Conservation (phyloP, 2,113 vertebrate genomes). For the Lophura nycthemera region DNA sequence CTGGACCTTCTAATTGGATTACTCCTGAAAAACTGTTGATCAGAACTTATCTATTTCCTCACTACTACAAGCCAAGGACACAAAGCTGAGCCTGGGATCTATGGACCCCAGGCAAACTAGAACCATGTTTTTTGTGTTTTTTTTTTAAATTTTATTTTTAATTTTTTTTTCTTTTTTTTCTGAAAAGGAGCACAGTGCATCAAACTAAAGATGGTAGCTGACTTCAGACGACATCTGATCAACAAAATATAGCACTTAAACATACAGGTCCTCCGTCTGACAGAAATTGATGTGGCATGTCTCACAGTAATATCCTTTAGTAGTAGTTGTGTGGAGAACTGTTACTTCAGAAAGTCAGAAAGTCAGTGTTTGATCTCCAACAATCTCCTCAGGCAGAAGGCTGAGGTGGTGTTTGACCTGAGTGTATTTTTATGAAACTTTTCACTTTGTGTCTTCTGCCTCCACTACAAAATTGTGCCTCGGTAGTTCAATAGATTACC, state of each 20-base stretch:
- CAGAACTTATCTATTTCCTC: accelerated
- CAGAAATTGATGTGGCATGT: background rate
- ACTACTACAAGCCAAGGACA: background rate
- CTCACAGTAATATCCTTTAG: background rate
- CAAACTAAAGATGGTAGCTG: background rate
- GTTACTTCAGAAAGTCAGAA: background rate
- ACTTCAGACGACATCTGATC: background rate
- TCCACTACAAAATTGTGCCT: background rate
- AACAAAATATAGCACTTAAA: background rate
- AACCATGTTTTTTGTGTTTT: background rate
- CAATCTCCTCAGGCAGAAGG: background rate
- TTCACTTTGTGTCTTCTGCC: background rate
- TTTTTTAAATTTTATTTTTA: no score
- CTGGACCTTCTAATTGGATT: background rate
- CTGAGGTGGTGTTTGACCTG: background rate
- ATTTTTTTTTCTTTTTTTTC: background rate
- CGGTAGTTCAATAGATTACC: background rate
- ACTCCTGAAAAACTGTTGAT: background rate
- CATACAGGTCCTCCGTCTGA: background rate
- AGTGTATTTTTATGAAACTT: background rate
- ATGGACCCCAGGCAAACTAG: background rate
- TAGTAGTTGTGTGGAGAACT: background rate
- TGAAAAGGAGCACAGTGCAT: background rate
- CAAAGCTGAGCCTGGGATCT: background rate
- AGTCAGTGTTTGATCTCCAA: background rate